phyloP scores from a whole-genome alignment of 30 jellyfish, hydroid and myxozoan species.

The Cassiopea xamachana region DNA sequence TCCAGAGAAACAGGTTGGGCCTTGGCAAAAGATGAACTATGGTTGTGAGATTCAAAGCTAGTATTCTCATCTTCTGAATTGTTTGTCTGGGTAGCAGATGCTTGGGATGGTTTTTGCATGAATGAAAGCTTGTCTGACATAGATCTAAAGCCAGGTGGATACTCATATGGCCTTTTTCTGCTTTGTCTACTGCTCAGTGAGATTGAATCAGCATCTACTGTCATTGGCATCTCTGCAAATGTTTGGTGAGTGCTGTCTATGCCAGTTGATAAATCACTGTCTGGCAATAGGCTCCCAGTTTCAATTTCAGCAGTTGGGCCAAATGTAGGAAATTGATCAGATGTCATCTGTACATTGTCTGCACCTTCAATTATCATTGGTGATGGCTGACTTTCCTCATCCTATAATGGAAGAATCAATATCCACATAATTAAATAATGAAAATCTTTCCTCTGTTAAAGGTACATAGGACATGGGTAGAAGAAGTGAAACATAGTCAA shows the following conservation, averaged over 20 bases:
- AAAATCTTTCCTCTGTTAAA: too few species aligned
- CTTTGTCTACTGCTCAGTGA: background rate
- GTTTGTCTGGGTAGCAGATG: background rate
- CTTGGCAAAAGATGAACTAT: background rate
- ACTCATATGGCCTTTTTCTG: constrained; percentile 5
- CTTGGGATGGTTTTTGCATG: constrained; percentile 8
- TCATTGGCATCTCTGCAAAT: background rate
- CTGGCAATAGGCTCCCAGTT: background rate
- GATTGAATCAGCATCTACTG: background rate
- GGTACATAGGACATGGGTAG: too few species aligned
- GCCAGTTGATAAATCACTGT: background rate
- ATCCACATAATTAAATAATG: background rate
- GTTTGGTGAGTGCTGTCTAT: background rate
- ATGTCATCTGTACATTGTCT: background rate
- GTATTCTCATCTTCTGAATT: background rate
- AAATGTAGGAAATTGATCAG: constrained; percentile 6
- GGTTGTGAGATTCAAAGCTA: background rate
- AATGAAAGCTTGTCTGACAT: constrained; percentile 45
- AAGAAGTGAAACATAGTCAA: too few species aligned
- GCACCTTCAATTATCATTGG: constrained; percentile 3
- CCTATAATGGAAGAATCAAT: background rate
- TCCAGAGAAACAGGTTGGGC: constrained; percentile 16
- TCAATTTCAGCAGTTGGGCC: background rate
- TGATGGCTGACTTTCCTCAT: background rate
- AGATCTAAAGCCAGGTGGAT: constrained; percentile 47